Evolutionary conservation across 2,113 vertebrate genomes (phyloP), one percentile per base, ranked within the genome.

Genomic region (Henicopernis longicauda): DNA sequence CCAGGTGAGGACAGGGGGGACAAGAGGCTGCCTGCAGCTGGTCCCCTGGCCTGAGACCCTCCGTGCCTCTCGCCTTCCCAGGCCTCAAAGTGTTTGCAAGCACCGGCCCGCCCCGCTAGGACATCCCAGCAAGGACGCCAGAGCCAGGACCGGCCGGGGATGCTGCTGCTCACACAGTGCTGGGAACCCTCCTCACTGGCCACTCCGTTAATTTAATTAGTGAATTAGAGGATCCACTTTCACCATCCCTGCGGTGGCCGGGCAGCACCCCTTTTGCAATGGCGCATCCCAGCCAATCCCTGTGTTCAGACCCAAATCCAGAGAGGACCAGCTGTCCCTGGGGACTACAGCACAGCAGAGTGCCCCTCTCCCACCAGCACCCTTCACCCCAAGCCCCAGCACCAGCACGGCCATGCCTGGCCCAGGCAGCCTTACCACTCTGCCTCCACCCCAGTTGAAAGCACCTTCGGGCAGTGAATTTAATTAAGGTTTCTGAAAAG

Each of bases 401-500:
- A 13, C 9, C 0, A 0, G 19, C 20, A 1, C 0, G 1, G 78
- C 89, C 2, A 0, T 95, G 62, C 86, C 80, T 11, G 3, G 69
- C 59, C 21, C 1, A 1, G 50, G 42, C 86, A 74, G 83, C 83
- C 44, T 79, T 31, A 11, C 44, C 2, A 10, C 71, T 61, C 82
- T 93, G 85, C 92, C 77, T 86, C 83, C 47, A 11, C 82, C 62
- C 85, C 82, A 62, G 85, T 70, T 25, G 3, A 83, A 89, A 86
- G 82, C 94, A 92, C 96, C 97, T 97, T 92, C n/a, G 6, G 96
- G 96, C 97, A 49, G 57, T 83, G 69, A 89, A 92, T 97, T 96
- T 96, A 95, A 97, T 96, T 91, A 96, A 93, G 95, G 86, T 89
- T 97, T 96, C 93, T 96, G 93, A 93, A 93, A 96, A 97, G 91